Evolutionary conservation across 2,113 vertebrate genomes (phyloP), one percentile per base, ranked within the genome.

Genomic region (Abramis brama): DNA sequence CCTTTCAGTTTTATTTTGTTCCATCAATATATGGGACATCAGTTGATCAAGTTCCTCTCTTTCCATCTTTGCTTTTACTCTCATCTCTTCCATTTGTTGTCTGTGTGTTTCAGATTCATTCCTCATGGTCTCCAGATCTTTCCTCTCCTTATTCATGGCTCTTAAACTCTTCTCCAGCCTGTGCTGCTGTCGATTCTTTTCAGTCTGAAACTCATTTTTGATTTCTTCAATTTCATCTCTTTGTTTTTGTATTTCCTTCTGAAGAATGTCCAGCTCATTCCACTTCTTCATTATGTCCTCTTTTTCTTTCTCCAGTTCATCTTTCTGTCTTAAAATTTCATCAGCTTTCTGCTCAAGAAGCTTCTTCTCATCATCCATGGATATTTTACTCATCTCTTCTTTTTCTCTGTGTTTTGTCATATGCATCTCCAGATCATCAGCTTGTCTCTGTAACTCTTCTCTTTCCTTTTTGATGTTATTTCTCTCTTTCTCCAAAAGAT

Each of bases 161-260:
- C 6, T 74, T 45, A 7, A 30, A 62, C 3, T 60, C 6, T 21
- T 25, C 25, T 75, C 71, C 15, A 84, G 27, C 21, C 13, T 76
- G 0, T 77, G 10, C 30, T 79, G 21, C 27, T 59, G 30, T 79
- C n/a, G 5, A 36, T 59, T 39, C 21, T 43, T 43, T 71, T 39
- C 33, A 3, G 66, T n/a, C 71, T 78, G 19, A 59, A 73, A 73
- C 21, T 15, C 1, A 0, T 11, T 8, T 33, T 68, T 17, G 5
- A 43, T 78, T 25, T 82, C 36, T 43, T 73, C 70, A 2, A 43
- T 43, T 73, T 43, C 70, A 10, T 73, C 36, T 43, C 77, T 90
- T 85, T 92, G 89, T 23, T 83, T 85, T 39, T 77, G 57, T 33
- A 85, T 19, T 78, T 55, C 45, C 59, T 52, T 17, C 47, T 68